Percentiles rank a stretch among this genome's conserved stretches.
Conservation (phyloP, 2,797 vertebrate species). For the Glyptemys insculpta region DNA sequence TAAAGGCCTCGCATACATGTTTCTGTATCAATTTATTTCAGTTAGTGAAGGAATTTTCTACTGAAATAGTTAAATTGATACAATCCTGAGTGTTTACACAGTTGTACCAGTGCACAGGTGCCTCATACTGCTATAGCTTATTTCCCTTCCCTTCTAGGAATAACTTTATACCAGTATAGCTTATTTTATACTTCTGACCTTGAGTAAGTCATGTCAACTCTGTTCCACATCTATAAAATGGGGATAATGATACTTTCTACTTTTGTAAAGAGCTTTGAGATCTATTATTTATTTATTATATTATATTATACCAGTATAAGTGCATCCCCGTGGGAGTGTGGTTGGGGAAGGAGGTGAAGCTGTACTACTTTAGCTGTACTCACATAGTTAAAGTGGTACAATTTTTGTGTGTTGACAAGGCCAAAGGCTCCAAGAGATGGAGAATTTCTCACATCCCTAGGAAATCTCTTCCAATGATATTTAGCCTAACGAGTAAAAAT, state of each 20-base stretch:
- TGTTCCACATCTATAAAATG: no score
- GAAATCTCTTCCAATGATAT: neutral
- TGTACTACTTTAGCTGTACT: neutral
- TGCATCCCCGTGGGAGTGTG: neutral
- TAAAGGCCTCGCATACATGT: no score
- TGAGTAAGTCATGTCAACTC: no score
- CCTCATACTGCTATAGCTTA: neutral
- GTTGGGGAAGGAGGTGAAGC: fast-evolving
- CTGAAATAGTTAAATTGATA: neutral
- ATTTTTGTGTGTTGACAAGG: neutral
- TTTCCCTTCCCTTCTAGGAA: neutral
- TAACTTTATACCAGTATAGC: neutral
- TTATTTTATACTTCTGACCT: no score
- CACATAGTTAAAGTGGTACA: fast-evolving
- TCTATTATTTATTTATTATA: no score
- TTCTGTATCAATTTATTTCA: neutral
- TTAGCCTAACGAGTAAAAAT: neutral
- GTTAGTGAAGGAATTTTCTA: neutral
- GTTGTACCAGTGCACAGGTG: neutral
- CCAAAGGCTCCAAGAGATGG: fast-evolving
- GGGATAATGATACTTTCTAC: no score
- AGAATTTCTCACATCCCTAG: neutral
- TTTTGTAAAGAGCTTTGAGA: no score
- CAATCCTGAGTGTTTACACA: neutral
- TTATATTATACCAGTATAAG: neutral